These are phyloP conservation scores for Alviniconcha strummeri DNA, from an alignment of 2,888 invertebrate genomes.

Conservation along the genomic window DNA sequence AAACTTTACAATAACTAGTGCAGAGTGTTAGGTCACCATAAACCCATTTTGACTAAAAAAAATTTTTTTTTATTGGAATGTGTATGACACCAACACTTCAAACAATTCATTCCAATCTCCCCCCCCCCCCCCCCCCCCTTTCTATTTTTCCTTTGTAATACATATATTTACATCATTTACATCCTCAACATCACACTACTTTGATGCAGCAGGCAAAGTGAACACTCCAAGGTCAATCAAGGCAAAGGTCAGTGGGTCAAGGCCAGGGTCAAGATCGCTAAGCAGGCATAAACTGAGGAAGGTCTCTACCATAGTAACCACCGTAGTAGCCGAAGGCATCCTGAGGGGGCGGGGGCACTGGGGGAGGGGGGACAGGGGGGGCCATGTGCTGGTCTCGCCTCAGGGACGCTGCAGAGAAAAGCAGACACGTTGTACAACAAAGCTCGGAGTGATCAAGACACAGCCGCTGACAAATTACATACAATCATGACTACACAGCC, in stretches of 20 bases:
- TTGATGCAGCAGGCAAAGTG: conserved; percentile 2
- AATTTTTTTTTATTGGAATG: too few relatives aligned
- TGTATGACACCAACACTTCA: neutral
- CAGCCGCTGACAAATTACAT: neutral
- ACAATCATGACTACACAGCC: neutral
- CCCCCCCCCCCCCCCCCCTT: neutral
- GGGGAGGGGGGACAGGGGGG: conserved; percentile 73
- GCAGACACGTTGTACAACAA: neutral
- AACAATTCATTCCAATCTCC: neutral
- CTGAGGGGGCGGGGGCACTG: conserved; percentile 69
- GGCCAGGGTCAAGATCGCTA: conserved; percentile 20
- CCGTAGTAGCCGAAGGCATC: conserved; percentile 49
- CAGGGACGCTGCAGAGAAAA: conserved; percentile 40
- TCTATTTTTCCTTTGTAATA: neutral
- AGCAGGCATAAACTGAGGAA: conserved; percentile 22
- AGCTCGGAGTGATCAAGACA: neutral
- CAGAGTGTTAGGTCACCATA: neutral
- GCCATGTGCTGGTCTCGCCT: conserved; percentile 37
- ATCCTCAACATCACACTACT: neutral
- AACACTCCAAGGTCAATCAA: neutral
- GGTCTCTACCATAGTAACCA: conserved; percentile 39
- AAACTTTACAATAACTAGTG: too few relatives aligned
- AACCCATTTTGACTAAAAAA: neutral
- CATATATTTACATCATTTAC: neutral
- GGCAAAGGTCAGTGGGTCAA: neutral